These are phyloP conservation scores for Epicampocera succincta DNA, from an alignment of 2,888 invertebrate species.

Conservation along the genomic window DNA sequence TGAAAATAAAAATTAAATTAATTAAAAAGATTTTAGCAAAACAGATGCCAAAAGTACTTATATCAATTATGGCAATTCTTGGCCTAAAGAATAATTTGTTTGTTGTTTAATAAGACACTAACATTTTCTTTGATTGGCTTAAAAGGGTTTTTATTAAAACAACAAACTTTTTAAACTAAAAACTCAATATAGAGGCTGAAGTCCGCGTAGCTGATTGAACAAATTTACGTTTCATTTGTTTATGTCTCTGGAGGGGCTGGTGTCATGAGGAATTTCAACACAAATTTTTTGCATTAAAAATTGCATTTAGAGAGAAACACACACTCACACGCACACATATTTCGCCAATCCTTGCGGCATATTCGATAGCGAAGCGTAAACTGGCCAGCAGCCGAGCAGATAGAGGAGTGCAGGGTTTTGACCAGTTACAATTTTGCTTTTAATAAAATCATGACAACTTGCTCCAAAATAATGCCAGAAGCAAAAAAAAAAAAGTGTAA, in stretches of 20 bases:
- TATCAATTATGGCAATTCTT: too few relatives aligned
- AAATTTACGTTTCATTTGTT: slow-evolving; percentile 63
- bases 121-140: too few relatives aligned
- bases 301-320: not conserved
- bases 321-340: not conserved
- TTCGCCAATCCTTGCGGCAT: slow-evolving; percentile 57
- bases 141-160: not conserved
- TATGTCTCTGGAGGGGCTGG: slow-evolving; percentile 60
- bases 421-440: slow-evolving; percentile 11
- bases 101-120: too few relatives aligned
- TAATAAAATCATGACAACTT: slow-evolving; percentile 65
- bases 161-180: not conserved
- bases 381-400: not conserved
- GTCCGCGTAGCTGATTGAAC: slow-evolving; percentile 3
- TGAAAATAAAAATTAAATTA: not conserved
- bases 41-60: too few relatives aligned
- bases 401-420: slow-evolving; percentile 24
- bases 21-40: too few relatives aligned
- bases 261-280: slow-evolving; percentile 60
- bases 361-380: slow-evolving; percentile 38
- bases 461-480: slow-evolving; percentile 43
- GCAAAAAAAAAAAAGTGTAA: slow-evolving; percentile 48
- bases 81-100: too few relatives aligned
- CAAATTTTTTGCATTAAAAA: not conserved
- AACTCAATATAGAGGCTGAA: slow-evolving; percentile 8